A percentile compares a stretch with the other conserved stretches of the same genome.
phyloP scores from a whole-genome alignment of 2,888 invertebrate species.

The Toxonevra muliebris region DNA sequence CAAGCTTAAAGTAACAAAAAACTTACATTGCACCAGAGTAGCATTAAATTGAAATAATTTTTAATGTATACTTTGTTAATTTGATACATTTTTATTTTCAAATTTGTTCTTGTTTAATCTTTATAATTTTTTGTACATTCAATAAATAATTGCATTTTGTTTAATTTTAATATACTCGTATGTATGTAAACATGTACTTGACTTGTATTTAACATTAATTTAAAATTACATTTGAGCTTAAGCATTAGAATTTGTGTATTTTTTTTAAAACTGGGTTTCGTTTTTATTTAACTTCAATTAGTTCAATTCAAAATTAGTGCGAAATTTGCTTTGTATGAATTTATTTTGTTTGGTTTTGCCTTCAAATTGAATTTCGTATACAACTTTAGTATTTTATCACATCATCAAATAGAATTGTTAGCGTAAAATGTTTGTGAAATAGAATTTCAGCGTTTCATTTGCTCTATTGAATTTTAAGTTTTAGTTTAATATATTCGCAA shows the following conservation, averaged over 20 bases:
- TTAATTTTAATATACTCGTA: slow-evolving; percentile 13
- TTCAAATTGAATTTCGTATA: too few relatives aligned
- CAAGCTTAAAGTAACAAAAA: slow-evolving; percentile 7
- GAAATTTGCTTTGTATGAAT: too few relatives aligned
- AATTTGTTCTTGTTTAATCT: slow-evolving; percentile 27
- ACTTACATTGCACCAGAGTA: slow-evolving; percentile 18
- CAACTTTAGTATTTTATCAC: too few relatives aligned
- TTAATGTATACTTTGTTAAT: slow-evolving; percentile 22
- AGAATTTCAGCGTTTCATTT: too few relatives aligned
- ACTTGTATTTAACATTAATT: not conserved
- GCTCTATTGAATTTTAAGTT: too few relatives aligned
- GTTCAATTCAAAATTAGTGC: not conserved
- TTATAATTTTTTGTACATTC: slow-evolving; percentile 41
- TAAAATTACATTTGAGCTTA: not conserved
- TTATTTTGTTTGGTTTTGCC: too few relatives aligned
- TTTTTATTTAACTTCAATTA: not conserved
- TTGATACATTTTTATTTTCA: slow-evolving; percentile 20
- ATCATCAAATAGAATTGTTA: too few relatives aligned
- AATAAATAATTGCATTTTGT: slow-evolving; percentile 35
- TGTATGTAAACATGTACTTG: not conserved
- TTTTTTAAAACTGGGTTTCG: not conserved
- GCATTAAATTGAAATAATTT: slow-evolving; percentile 36
- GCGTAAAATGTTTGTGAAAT: too few relatives aligned
- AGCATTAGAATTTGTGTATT: not conserved
- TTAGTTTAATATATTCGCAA: too few relatives aligned